phyloP scores from a whole-genome alignment of 2,113 vertebrate genomes.

The Melanerpes formicivorus region DNA sequence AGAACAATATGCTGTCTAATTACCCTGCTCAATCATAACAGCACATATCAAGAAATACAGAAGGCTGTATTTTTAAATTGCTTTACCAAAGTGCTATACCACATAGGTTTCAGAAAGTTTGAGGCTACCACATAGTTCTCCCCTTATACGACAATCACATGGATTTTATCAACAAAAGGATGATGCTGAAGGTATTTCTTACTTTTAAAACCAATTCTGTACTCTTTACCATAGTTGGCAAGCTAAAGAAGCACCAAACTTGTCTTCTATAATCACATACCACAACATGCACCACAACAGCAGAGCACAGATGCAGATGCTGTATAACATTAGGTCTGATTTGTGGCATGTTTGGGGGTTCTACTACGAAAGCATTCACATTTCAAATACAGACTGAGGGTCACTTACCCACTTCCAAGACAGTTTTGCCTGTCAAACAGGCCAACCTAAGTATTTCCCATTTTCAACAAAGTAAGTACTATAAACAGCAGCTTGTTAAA shows the following conservation, averaged over 20 bases:
- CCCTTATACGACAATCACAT: background rate
- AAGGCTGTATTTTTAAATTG: constrained; percentile 48
- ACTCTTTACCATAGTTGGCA: background rate
- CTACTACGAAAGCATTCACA: background rate
- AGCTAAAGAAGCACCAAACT: background rate
- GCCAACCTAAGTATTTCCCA: background rate
- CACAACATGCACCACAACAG: background rate
- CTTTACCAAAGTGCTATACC: background rate
- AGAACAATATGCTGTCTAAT: constrained; percentile 94
- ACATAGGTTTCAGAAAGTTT: background rate
- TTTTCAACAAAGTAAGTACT: background rate
- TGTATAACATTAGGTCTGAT: background rate
- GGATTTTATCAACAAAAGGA: background rate
- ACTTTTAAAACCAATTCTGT: background rate
- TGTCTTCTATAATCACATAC: background rate
- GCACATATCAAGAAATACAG: constrained; percentile 73
- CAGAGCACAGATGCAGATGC: background rate
- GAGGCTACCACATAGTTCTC: background rate
- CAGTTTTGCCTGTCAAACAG: background rate
- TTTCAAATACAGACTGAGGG: rapidly evolving
- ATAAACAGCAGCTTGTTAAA: constrained; percentile 39
- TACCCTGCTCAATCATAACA: constrained; percentile 90
- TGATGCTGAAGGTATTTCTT: background rate
- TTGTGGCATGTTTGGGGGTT: background rate
- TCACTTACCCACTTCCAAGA: background rate